phyloP scores from a whole-genome alignment of 2,113 vertebrate genomes.

The Bettongia penicillata region DNA sequence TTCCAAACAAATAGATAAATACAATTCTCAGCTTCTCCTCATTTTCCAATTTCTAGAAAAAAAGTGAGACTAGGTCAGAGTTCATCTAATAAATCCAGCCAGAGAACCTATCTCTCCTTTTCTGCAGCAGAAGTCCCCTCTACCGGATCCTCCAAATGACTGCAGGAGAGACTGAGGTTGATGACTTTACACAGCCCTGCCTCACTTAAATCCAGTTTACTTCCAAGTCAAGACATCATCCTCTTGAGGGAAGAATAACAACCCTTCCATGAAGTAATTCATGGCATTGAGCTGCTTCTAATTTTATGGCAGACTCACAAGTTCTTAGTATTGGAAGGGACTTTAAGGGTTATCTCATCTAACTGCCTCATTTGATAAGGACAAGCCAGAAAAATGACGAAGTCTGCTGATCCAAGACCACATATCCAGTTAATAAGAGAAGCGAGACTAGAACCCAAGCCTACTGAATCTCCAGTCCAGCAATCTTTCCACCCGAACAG shows the following conservation, averaged over 20 bases:
- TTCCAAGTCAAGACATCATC: no score
- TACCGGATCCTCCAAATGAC: background rate
- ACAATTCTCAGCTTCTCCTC: background rate
- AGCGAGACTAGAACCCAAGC: background rate
- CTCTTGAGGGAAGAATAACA: background rate
- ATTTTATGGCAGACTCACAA: background rate
- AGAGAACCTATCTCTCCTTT: background rate
- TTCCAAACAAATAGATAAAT: background rate
- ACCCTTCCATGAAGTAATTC: background rate
- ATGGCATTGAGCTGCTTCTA: background rate
- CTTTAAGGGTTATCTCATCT: background rate
- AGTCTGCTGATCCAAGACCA: no score
- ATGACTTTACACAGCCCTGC: background rate
- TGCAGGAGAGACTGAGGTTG: background rate
- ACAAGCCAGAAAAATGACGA: background rate
- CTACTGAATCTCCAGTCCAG: background rate
- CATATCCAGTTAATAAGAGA: background rate
- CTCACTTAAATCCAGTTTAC: background rate
- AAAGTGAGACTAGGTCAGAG: background rate
- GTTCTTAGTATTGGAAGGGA: background rate
- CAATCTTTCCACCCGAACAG: background rate
- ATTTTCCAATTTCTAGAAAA: background rate
- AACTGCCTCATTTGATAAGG: background rate
- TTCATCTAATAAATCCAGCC: background rate
- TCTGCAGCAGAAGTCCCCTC: background rate